phyloP scores from a whole-genome alignment of 2,888 invertebrate genomes.

The Ophioninae sp. region DNA sequence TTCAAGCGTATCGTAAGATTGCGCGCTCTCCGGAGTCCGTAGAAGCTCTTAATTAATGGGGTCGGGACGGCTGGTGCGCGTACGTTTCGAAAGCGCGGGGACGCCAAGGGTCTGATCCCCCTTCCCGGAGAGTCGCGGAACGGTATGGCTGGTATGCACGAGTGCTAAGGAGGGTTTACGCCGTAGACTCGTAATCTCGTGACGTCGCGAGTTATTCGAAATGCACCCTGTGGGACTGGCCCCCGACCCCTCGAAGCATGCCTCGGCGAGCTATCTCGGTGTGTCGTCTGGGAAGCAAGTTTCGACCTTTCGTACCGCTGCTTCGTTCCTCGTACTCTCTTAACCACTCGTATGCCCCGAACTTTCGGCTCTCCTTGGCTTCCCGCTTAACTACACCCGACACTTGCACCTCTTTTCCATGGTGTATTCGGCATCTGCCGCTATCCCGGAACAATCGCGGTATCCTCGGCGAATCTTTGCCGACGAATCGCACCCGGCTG shows the following conservation, averaged over 20 bases:
- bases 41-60: constrained; percentile 79
- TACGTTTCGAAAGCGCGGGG: constrained; percentile 30
- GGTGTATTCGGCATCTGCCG: constrained; percentile 47
- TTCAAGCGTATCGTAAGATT: constrained; percentile 70
- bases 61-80: constrained; percentile 59
- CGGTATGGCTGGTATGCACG: constrained; percentile 60
- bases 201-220: constrained; percentile 80
- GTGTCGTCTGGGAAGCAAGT: constrained; percentile 74
- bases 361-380: constrained; percentile 34
- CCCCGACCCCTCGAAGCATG: constrained; percentile 28
- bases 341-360: constrained; percentile 23
- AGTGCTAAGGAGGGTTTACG: constrained; percentile 76
- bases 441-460: constrained; percentile 12
- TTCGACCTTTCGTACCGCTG: constrained; percentile 70
- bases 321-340: constrained; percentile 41
- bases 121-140: constrained; percentile 29
- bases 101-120: constrained; percentile 62
- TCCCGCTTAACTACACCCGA: constrained; percentile 64
- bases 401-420: constrained; percentile 49
- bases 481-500: constrained; percentile 2
- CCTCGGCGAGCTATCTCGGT: constrained; percentile 71
- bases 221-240: constrained; percentile 78
- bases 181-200: constrained; percentile 80
- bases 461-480: constrained; percentile 5
- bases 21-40: constrained; percentile 74